Evolutionary conservation across 2,888 invertebrate genomes (phyloP), one percentile per base, ranked within the genome.

Genomic region (Rhaphigaster nebulosa): DNA sequence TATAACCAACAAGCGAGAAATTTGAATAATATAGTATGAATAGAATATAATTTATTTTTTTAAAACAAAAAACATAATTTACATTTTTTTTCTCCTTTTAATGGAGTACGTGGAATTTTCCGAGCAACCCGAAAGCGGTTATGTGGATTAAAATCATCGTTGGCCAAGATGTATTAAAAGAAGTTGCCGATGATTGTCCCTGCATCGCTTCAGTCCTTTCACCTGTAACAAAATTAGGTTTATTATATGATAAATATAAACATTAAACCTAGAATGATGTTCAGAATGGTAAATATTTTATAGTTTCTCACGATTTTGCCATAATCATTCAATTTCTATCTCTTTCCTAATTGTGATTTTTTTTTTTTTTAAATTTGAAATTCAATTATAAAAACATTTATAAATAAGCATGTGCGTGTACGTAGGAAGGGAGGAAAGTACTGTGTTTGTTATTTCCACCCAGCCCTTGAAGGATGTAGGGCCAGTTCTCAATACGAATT

Each of bases 161-260:
- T 38, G 70, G 20, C 70, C 84, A 45, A 84, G 45, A 50, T 45
- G 15, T 45, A 15, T n/a, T 50, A 1, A 15, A 26, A 12, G 88
- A 56, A 41, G 65, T 2, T 38, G 45, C 56, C 18, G 90, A 52
- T 10, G 87, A 45, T 26, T 80, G 56, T 0, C 90, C 90, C 87
- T 90, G 87, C 90, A 87, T 90, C 5, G 90, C 90, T 60, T 90
- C 90, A 10, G 70, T 87, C 41, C 87, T 84, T 87, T 90, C 90
- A 15, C 90, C 90, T 90, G n/a, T 0, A 90, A 90, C n/a, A 87
- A 87, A 20, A 50, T 26, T 26, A 41, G 29, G 45, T 45, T 45
- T 45, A 45, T 45, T 45, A 45, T 45, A 45, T 45, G 6, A 45
- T 45, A 6, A 45, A 45, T 45, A 4, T 45, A 45, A 45, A 45